phyloP scores from a whole-genome alignment of 2,113 vertebrate species.

The Pogona vitticeps region DNA sequence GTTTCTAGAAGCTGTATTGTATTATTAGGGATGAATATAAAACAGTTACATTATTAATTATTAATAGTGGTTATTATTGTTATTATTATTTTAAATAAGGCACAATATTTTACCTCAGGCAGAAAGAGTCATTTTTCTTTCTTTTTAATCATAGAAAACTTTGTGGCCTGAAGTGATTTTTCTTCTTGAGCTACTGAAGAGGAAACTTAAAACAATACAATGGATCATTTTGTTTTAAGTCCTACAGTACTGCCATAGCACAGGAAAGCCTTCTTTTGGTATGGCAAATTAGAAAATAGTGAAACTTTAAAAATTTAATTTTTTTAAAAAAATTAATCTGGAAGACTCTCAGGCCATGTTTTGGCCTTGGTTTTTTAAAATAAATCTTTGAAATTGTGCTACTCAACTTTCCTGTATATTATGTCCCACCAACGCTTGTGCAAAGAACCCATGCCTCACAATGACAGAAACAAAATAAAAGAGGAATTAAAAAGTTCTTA shows the following conservation, averaged over 20 bases:
- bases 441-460: no score
- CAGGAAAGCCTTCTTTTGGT: no score
- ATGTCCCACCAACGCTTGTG: no score
- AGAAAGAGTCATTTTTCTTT: neutral
- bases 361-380: neutral
- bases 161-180: neutral
- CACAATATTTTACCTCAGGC: neutral
- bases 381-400: neutral
- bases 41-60: slow-evolving; percentile 5
- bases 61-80: neutral
- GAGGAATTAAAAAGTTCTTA: no score
- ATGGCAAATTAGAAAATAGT: no score
- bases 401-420: neutral
- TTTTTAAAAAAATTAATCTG: neutral
- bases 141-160: neutral
- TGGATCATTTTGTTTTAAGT: no score
- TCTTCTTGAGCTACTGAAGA: neutral
- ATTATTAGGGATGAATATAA: neutral
- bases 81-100: no score
- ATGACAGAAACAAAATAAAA: no score
- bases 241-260: no score
- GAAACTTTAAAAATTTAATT: no score
- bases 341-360: neutral
- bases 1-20: slow-evolving; percentile 6
- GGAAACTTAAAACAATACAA: neutral